Base-by-base conservation (phyloP, 2,888 invertebrate species). In the Torymus auratus region DNA sequence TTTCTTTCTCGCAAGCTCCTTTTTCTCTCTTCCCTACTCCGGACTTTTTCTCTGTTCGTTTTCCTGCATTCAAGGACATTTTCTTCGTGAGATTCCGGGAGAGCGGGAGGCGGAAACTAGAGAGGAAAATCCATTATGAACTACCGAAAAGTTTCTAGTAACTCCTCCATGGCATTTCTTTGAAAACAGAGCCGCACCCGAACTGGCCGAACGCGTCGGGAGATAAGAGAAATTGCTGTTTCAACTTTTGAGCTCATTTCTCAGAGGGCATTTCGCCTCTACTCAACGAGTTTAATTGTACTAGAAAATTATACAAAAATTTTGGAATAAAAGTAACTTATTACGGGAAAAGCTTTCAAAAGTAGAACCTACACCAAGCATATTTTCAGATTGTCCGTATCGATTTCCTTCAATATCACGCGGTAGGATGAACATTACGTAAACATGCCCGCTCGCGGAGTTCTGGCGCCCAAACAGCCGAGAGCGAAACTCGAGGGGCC, bases 121-220 rank as follows among this genome's bases (percentile, higher is more conserved):
- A 28, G 64, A 52, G 67, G 62, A 52, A 78, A 78, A 75, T 75
- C 67, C 74, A 78, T 81, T 81, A 74, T 78, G 70, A 75, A 70
- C 50, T 65, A 60, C 56, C 69, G 61, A 62, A 74, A 81, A 78
- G 20, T 60, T 70, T 64, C 60, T 64, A 69, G 20, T 53, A 70
- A 65, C 81, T 74, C 50, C n/a, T 28, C 41, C 7, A 41, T 41
- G 73, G 28, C 73, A 20, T 60, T 77, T 77, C 73, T 73, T 81
- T 61, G 52, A 74, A 65, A 80, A 80, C 58, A 60, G 69, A 17
- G 28, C 52, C 20, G n/a, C n/a, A 12, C 61, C 61, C 4, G 68
- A 71, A 72, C 61, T 69, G 75, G 60, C 61, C 50, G 3, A 55
- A 68, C 52, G 28, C 23, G 53, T 50, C 14, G 14, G 14, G 15